Percentiles rank a stretch among this genome's conserved stretches.
phyloP scores from a whole-genome alignment of 2,797 vertebrate species.

The Anabas testudineus region DNA sequence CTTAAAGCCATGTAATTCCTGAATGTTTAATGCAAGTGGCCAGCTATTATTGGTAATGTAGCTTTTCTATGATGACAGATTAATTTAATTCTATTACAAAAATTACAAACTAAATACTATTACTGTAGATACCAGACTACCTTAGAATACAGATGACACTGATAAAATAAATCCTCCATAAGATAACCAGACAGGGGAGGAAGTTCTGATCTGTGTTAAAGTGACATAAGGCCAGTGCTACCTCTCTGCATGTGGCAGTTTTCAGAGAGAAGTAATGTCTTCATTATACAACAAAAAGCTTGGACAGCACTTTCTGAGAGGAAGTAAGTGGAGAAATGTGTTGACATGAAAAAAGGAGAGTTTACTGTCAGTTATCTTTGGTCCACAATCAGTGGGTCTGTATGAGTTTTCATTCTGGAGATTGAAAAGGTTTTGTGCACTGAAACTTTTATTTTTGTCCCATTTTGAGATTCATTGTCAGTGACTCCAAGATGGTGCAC shows the following conservation, averaged over 20 bases:
- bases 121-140: not conserved
- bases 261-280: not conserved
- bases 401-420: slow-evolving; percentile 1
- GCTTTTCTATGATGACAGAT: too few relatives aligned
- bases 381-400: not conserved
- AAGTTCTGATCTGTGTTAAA: not conserved
- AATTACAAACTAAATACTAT: not conserved
- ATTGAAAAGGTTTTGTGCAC: not conserved
- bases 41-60: not conserved
- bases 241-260: slow-evolving; percentile 14
- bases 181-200: not conserved
- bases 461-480: not conserved
- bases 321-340: slow-evolving; percentile 11
- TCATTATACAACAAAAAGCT: slow-evolving; percentile 4
- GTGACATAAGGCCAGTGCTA: slow-evolving; percentile 3
- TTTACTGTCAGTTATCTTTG: not conserved
- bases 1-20: not conserved
- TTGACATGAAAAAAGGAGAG: not conserved
- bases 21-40: not conserved
- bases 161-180: not conserved
- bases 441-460: not conserved
- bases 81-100: too few relatives aligned
- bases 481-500: slow-evolving; percentile 12
- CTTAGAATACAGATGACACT: not conserved
- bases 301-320: slow-evolving; percentile 32